Conservation (phyloP, 1,140 invertebrate species). For the Coenobita brevimanus region DNA sequence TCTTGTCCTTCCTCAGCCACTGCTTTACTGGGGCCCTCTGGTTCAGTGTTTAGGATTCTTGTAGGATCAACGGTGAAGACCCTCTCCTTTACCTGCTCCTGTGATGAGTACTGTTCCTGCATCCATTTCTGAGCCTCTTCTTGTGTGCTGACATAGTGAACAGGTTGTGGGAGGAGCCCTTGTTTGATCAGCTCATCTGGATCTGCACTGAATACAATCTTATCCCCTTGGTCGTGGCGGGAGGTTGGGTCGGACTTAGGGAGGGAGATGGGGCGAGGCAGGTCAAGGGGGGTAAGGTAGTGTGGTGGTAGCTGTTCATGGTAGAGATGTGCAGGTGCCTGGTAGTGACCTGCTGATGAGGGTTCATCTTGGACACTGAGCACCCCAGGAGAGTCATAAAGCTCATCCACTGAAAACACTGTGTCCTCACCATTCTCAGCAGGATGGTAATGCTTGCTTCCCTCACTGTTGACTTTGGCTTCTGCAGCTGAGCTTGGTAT, state of each 20-base stretch:
- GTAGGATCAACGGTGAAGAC: constrained; percentile 12
- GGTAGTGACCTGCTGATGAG: constrained; percentile 36
- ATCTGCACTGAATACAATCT: constrained; percentile 28
- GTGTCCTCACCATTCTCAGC: neutral
- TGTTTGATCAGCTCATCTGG: constrained; percentile 30
- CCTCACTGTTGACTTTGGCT: constrained; percentile 7
- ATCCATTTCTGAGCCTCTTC: constrained; percentile 48
- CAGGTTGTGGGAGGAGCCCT: constrained; percentile 39
- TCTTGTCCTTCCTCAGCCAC: neutral
- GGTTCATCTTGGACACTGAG: constrained; percentile 8
- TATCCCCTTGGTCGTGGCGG: neutral
- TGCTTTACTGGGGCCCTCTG: neutral
- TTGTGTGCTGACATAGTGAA: constrained; percentile 41
- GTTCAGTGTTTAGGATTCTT: neutral
- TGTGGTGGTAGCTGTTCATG: constrained; percentile 55
- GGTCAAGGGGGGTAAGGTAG: constrained; percentile 1
- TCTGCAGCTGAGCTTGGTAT: neutral
- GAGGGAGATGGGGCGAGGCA: constrained; percentile 36
- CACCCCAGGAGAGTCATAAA: constrained; percentile 21
- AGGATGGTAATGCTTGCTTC: neutral
- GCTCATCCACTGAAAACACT: constrained; percentile 19
- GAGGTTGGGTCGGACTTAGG: neutral
- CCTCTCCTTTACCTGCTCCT: constrained; percentile 10
- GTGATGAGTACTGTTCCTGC: constrained; percentile 15
- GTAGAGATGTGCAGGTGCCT: constrained; percentile 45